Conservation (phyloP, 2,797 vertebrate species). For the Enteromius trimaculatus region DNA sequence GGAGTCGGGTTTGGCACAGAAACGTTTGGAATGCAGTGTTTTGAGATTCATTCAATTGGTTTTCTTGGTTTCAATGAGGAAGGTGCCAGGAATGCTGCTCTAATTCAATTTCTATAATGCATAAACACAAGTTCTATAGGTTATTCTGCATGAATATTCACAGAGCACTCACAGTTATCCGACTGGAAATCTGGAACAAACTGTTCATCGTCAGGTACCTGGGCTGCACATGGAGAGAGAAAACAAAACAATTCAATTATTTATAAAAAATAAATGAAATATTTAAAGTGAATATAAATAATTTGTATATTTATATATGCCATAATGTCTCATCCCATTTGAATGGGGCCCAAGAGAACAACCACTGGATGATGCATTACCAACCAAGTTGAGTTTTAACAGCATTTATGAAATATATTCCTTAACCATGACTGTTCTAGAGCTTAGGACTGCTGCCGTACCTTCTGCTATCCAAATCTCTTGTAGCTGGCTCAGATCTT, state of each 20-base stretch:
- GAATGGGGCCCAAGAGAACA: background rate
- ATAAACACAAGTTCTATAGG: constrained; percentile 11
- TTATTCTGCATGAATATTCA: constrained; percentile 25
- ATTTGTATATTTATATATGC: background rate
- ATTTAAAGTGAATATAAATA: constrained; percentile 17
- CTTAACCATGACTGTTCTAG: background rate
- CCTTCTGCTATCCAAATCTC: constrained; percentile 97
- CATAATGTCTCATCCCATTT: background rate
- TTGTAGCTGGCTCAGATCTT: constrained; percentile 92
- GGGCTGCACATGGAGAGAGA: constrained; percentile 73
- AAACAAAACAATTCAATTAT: constrained; percentile 12
- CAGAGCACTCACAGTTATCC: constrained; percentile 87
- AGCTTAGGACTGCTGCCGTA: constrained; percentile 65
- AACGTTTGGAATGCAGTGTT: constrained; percentile 12
- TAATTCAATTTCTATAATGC: constrained; percentile 9
- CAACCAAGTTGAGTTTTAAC: constrained; percentile 17
- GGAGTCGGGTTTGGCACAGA: constrained; percentile 21
- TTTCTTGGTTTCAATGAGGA: constrained; percentile 16
- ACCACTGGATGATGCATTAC: background rate
- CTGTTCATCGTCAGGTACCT: constrained; percentile 93
- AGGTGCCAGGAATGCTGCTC: background rate
- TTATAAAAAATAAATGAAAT: constrained; percentile 13
- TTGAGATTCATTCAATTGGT: background rate
- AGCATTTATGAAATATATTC: background rate
- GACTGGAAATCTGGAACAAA: constrained; percentile 98